phyloP scores from a whole-genome alignment of 2,113 vertebrate genomes.

The Istiophorus platypterus region DNA sequence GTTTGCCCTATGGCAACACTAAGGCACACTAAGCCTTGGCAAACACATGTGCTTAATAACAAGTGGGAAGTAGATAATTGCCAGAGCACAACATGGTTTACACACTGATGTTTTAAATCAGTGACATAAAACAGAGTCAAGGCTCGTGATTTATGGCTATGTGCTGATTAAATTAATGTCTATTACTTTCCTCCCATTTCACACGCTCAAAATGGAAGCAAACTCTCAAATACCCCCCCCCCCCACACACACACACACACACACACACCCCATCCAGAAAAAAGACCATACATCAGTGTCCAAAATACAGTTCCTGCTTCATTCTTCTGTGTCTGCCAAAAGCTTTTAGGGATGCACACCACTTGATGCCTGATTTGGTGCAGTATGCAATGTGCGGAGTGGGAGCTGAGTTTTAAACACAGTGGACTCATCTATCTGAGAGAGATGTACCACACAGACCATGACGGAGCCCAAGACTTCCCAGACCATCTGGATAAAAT shows the following conservation, averaged over 20 bases:
- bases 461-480: not conserved
- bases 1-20: constrained; percentile 52
- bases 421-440: constrained; percentile 39
- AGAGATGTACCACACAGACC: constrained; percentile 47
- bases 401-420: constrained; percentile 45
- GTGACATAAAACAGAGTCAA: constrained; percentile 64
- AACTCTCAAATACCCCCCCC: constrained; percentile 26
- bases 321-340: constrained; percentile 74
- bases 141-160: constrained; percentile 68
- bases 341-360: constrained; percentile 75
- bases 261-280: too few species aligned
- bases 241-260: too few species aligned
- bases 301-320: constrained; percentile 71
- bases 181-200: constrained; percentile 48
- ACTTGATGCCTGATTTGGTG: constrained; percentile 62
- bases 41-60: constrained; percentile 69
- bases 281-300: constrained; percentile 70
- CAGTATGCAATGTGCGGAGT: constrained; percentile 44
- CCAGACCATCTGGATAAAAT: constrained; percentile 37
- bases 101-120: constrained; percentile 69
- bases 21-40: constrained; percentile 50
- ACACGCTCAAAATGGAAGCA: constrained; percentile 53
- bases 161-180: constrained; percentile 67
- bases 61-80: constrained; percentile 75
- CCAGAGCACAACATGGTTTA: constrained; percentile 69